Evolutionary conservation across 2,113 vertebrate genomes (phyloP), one percentile per base, ranked within the genome.

Genomic region (Ardeotis arabs): DNA sequence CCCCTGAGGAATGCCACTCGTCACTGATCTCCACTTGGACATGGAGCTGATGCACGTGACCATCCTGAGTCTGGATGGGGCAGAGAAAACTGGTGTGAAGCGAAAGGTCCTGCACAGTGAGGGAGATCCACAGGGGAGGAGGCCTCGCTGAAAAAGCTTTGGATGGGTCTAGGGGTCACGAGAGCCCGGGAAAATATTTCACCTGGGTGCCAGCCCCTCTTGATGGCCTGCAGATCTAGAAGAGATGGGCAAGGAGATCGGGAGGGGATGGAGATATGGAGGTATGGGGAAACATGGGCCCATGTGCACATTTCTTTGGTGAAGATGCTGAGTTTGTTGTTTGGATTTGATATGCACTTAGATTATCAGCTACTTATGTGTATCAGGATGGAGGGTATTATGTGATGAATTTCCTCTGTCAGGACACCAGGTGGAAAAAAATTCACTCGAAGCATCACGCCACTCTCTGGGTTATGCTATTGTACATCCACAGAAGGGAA

Each of bases 121-220:
- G 8, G 12, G 64, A 56, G 50, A 47, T 55, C 21, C 31, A 76
- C 62, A 0, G 0, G 67, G 16, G 21, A 39, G 35, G 12, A 79
- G 25, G 35, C 18, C 50, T 49, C 0, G 0, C 47, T 52, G 84
- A 39, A 31, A 68, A 86, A 76, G 8, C 20, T 55, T 31, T 27
- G 29, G 11, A 5, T 44, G 50, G 8, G 7, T 60, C 28, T 60
- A 29, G 13, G 49, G 14, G 41, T 63, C 67, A 62, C 8, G 14
- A 18, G 12, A 2, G 2, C 14, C 16, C 0, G 1, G 14, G 41
- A 58, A 74, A 81, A 44, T 7, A 3, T 7, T 21, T 12, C 16
- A 31, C 2, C 4, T 84, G 50, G 4, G 25, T 8, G 4, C 33
- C 76, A 91, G 63, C 18, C 15, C 35, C 19, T 21, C 59, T 52